phyloP scores from a whole-genome alignment of 2,888 invertebrate species.

The Thecocarcelia acutangulata region DNA sequence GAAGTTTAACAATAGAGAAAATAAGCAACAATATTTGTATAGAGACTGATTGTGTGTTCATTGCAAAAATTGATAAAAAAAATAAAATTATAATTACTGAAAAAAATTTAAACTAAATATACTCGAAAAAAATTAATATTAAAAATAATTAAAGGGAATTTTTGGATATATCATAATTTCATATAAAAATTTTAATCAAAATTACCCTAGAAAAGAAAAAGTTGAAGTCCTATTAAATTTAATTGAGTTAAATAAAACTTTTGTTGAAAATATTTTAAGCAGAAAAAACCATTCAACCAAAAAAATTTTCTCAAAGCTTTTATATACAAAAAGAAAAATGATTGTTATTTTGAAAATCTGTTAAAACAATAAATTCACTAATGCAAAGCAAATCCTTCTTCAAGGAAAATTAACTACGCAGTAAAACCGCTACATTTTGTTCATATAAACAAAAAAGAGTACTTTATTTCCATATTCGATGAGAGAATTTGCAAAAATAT shows the following conservation, averaged over 20 bases:
- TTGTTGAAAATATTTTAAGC: not conserved
- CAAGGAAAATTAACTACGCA: too few species aligned
- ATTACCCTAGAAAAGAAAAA: not conserved
- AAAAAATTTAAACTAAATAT: constrained; percentile 34
- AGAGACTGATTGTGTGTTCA: constrained; percentile 74
- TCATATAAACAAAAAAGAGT: too few species aligned
- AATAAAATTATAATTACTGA: constrained; percentile 6
- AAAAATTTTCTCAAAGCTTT: not conserved
- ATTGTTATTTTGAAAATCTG: not conserved
- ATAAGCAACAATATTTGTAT: constrained; percentile 69
- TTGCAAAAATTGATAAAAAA: constrained; percentile 61
- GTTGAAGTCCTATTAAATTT: not conserved
- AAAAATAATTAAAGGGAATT: constrained; percentile 9
- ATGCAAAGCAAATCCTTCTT: too few species aligned
- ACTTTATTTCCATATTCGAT: too few species aligned
- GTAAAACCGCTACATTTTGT: too few species aligned
- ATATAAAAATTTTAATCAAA: constrained; percentile 27
- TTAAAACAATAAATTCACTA: too few species aligned
- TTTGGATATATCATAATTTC: constrained; percentile 20
- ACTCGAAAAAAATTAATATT: constrained; percentile 31
- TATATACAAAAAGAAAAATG: not conserved
- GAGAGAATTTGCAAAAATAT: too few species aligned
- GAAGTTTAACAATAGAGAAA: constrained; percentile 45
- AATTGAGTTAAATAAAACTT: not conserved
- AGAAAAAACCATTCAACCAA: too few species aligned